Evolutionary conservation across 2,113 vertebrate species (phyloP).

Genomic region (Danionella cerebrum): DNA sequence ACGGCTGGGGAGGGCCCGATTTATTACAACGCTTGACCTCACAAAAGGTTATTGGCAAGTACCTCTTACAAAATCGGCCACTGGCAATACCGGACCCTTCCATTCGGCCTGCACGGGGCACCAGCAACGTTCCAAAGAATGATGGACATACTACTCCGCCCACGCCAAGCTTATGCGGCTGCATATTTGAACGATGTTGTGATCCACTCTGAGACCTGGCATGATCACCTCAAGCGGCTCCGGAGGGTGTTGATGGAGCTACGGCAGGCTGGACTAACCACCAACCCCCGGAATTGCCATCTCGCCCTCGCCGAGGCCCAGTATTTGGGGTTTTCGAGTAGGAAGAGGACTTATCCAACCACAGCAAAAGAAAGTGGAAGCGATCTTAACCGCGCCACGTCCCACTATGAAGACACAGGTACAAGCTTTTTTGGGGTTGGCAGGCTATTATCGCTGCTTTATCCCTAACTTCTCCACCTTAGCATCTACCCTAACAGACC

Average conservation of each 20-base stretch:
- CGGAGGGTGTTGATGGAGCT: not conserved
- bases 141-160: not conserved
- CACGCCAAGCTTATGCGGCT: not conserved
- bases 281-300: not conserved
- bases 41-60: constrained; percentile 12
- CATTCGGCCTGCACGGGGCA: not conserved
- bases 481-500: not conserved
- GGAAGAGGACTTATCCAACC: not conserved
- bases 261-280: not conserved
- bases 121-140: not conserved
- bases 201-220: not conserved
- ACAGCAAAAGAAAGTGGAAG: not conserved
- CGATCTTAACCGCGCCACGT: not conserved
- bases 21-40: constrained; percentile 2
- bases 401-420: not conserved
- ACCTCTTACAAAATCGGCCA: not conserved
- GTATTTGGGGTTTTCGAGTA: not conserved
- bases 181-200: not conserved
- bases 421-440: not conserved
- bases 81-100: not conserved
- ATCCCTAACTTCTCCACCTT: not conserved
- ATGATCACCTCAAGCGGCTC: not conserved
- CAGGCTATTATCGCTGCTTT: not conserved
- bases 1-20: not conserved
- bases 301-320: not conserved